A percentile compares a stretch with the other conserved stretches of the same genome.
These are phyloP conservation scores for Botia almorhae DNA, from an alignment of 2,797 vertebrate species.

Conservation along the genomic window DNA sequence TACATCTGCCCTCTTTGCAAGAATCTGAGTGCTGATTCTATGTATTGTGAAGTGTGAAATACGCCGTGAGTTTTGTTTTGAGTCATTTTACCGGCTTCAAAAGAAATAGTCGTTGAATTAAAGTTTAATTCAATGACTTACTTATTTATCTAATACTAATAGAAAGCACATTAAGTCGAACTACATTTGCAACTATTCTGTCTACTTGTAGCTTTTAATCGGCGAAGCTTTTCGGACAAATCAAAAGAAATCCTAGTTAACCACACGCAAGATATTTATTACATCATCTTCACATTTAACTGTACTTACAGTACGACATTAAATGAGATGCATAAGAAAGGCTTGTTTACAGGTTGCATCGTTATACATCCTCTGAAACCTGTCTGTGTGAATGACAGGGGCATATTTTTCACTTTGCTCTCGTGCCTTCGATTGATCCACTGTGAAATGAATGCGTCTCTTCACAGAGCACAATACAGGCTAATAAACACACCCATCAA, in stretches of 20 bases:
- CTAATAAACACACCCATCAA: slow-evolving; percentile 21
- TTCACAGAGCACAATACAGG: slow-evolving; percentile 17
- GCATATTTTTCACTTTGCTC: slow-evolving; percentile 37
- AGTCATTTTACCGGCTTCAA: not conserved
- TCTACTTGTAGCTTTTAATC: not conserved
- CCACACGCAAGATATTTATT: not conserved
- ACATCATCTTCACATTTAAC: not conserved
- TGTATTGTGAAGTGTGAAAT: not conserved
- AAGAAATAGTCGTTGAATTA: not conserved
- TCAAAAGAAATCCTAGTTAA: not conserved
- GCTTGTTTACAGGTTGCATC: not conserved
- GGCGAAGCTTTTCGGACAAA: not conserved
- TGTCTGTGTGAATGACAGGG: slow-evolving; percentile 22
- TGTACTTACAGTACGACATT: not conserved
- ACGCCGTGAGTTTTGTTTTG: not conserved
- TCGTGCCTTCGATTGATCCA: slow-evolving; percentile 46
- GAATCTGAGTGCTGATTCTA: not conserved
- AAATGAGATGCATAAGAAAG: not conserved
- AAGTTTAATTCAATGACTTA: not conserved
- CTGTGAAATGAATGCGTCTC: slow-evolving; percentile 39
- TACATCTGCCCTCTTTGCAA: not conserved
- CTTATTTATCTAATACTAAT: too few relatives aligned
- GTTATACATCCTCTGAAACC: slow-evolving; percentile 2
- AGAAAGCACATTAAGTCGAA: too few relatives aligned
- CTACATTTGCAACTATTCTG: too few relatives aligned